Percentiles rank a stretch among this genome's conserved stretches.
Conservation (phyloP, 2,113 vertebrate genomes). For the Malurus alboscapulatus region DNA sequence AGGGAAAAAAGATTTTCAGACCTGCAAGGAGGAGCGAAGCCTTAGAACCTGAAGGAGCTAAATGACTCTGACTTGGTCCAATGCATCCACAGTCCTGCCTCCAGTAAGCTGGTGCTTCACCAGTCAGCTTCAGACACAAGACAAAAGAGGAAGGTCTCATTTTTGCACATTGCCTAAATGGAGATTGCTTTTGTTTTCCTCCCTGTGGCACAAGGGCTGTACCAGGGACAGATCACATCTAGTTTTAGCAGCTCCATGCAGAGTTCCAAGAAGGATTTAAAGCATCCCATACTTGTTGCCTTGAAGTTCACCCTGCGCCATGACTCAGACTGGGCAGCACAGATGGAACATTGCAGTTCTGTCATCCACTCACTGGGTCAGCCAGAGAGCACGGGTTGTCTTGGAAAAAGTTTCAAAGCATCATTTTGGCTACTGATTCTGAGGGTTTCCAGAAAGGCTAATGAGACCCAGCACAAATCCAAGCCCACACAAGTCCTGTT, state of each 20-base stretch:
- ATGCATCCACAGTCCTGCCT: background rate
- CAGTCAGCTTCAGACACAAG: background rate
- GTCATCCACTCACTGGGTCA: background rate
- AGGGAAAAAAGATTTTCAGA: background rate
- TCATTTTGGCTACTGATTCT: background rate
- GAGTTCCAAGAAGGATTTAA: background rate
- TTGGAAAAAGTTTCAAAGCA: conserved; percentile 7
- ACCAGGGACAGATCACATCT: background rate
- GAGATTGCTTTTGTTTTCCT: background rate
- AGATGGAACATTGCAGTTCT: background rate
- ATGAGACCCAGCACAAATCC: background rate
- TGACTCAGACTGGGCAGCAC: background rate
- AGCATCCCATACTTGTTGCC: background rate
- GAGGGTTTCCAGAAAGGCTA: background rate
- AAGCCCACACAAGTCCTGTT: background rate
- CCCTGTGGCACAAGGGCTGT: background rate
- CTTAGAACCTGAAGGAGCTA: background rate
- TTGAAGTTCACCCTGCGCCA: background rate
- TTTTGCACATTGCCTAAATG: background rate
- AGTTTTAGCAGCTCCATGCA: background rate
- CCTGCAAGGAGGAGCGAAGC: background rate
- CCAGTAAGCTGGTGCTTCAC: background rate
- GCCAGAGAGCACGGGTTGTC: background rate
- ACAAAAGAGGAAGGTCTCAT: background rate
- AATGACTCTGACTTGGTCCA: background rate